Conservation (phyloP, 1,140 invertebrate genomes). For the Oryctes rhinoceros region DNA sequence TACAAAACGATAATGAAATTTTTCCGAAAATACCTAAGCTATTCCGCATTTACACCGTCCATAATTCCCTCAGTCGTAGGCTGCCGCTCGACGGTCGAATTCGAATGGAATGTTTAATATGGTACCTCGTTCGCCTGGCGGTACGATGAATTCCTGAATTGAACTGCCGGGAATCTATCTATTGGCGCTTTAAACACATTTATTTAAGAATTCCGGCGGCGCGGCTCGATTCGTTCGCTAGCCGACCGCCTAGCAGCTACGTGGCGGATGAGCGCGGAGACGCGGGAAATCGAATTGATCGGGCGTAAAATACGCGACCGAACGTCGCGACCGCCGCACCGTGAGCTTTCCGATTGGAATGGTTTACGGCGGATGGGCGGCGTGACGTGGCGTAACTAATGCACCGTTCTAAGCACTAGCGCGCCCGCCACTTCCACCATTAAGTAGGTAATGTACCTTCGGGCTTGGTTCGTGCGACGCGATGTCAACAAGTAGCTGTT, state of each 20-base stretch:
- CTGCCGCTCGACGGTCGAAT: neutral
- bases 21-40: neutral
- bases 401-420: too few species aligned
- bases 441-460: too few species aligned
- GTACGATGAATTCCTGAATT: neutral
- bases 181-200: neutral
- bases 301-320: neutral
- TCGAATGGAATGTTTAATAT: slow-evolving; percentile 9
- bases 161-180: neutral
- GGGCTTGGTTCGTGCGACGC: too few species aligned
- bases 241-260: too few species aligned
- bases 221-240: neutral
- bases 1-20: neutral
- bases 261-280: neutral
- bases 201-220: neutral
- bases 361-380: too few species aligned
- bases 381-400: too few species aligned
- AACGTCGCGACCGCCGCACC: too few species aligned
- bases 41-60: neutral
- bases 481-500: too few species aligned
- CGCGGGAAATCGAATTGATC: neutral
- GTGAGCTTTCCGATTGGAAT: too few species aligned
- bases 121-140: neutral
- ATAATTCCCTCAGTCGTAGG: neutral
- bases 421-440: too few species aligned